Conservation (phyloP, 2,888 invertebrate genomes). For the Dysmachus trigonus region DNA sequence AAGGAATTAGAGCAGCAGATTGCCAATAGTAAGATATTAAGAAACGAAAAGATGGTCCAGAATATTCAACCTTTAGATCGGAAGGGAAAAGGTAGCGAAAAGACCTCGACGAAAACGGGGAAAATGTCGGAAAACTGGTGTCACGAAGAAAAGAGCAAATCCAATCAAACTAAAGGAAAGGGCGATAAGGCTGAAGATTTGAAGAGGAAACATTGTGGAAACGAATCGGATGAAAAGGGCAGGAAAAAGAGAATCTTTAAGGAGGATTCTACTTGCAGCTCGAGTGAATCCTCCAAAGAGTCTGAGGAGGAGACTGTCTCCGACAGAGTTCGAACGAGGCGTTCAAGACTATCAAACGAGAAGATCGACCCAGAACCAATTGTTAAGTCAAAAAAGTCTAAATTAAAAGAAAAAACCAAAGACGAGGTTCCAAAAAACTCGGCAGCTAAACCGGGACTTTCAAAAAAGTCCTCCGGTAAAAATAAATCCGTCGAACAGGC, state of each 20-base stretch:
- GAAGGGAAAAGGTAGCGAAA: neutral
- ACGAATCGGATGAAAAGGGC: constrained; percentile 42
- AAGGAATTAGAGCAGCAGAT: constrained; percentile 60
- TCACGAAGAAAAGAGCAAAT: constrained; percentile 42
- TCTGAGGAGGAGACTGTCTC: constrained; percentile 55
- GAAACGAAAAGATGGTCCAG: constrained; percentile 61
- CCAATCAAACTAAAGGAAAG: constrained; percentile 14
- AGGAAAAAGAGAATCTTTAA: constrained; percentile 25
- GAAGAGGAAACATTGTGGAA: constrained; percentile 47
- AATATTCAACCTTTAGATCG: constrained; percentile 51
- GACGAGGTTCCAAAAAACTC: neutral
- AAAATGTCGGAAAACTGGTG: constrained; percentile 1
- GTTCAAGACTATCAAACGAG: constrained; percentile 43
- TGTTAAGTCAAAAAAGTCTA: constrained; percentile 55
- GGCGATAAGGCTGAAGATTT: constrained; percentile 46
- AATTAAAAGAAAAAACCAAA: constrained; percentile 53
- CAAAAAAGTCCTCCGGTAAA: constrained; percentile 49
- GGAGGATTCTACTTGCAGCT: constrained; percentile 12
- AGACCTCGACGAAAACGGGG: neutral
- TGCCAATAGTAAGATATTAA: constrained; percentile 62
- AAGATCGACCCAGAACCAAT: neutral
- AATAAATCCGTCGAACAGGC: constrained; percentile 47
- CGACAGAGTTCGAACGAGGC: constrained; percentile 51
- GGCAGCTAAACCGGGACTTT: constrained; percentile 12
- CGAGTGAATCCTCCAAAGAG: constrained; percentile 54